A percentile compares a stretch with the other conserved stretches of the same genome.
These are phyloP conservation scores for Ceyx erithaca DNA, from an alignment of 2,797 vertebrate species.

Conservation along the genomic window DNA sequence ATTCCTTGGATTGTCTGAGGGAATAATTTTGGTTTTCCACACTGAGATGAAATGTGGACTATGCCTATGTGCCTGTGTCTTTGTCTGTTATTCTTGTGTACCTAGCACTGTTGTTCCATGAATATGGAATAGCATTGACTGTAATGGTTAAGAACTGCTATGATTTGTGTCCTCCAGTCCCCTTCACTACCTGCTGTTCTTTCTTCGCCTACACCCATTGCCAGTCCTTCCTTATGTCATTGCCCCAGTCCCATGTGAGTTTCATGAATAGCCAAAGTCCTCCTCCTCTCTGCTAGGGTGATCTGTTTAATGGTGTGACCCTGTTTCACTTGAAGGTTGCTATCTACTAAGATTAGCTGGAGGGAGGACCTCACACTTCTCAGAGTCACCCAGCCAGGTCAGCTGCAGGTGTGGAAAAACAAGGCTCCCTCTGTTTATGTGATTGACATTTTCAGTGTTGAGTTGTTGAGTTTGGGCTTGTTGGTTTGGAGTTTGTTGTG, in stretches of 20 bases:
- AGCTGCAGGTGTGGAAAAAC: not conserved
- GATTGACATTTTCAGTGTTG: not conserved
- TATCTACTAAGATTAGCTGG: not conserved
- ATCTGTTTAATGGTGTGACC: not conserved
- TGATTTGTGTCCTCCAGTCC: not conserved
- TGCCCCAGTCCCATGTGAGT: accelerated
- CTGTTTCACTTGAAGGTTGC: not conserved
- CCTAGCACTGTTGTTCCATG: not conserved
- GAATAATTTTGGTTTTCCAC: not conserved
- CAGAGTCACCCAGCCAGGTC: not conserved
- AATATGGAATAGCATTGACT: not conserved
- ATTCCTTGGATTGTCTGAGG: not conserved
- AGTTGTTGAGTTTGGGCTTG: not conserved
- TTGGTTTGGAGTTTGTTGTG: not conserved
- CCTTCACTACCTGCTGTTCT: not conserved
- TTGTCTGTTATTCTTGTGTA: not conserved
- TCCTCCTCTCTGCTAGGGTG: not conserved
- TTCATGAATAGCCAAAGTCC: not conserved
- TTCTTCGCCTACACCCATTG: not conserved
- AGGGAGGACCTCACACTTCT: not conserved
- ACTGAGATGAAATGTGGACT: not conserved
- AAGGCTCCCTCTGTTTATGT: not conserved
- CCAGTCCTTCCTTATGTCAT: not conserved
- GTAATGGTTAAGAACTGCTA: not conserved
- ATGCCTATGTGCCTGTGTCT: accelerated